Evolutionary conservation across 92 coral and sea anemone genomes (phyloP).

Genomic region (Siderastrea siderea): DNA sequence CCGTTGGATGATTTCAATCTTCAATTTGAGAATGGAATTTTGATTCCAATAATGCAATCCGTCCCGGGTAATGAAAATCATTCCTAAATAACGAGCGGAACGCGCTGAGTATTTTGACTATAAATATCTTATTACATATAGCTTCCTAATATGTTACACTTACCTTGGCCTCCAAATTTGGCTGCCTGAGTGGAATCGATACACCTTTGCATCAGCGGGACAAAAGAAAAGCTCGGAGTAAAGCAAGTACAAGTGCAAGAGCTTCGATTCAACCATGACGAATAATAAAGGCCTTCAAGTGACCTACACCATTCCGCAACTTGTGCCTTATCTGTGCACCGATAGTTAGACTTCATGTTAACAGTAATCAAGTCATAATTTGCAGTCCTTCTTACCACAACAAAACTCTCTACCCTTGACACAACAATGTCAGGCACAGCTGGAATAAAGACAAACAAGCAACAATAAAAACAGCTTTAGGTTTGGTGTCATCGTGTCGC

Average conservation of each 20-base stretch:
- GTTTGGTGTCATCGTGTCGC: not conserved
- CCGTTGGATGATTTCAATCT: too few relatives aligned
- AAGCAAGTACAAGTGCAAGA: not conserved
- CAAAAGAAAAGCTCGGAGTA: not conserved
- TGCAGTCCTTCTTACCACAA: not conserved
- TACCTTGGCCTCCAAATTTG: not conserved
- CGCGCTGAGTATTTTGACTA: too few relatives aligned
- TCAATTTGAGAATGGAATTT: too few relatives aligned
- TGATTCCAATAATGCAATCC: too few relatives aligned
- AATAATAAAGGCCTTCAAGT: not conserved
- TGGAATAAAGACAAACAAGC: not conserved
- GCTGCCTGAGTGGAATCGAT: not conserved
- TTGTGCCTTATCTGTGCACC: not conserved
- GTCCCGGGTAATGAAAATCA: too few relatives aligned
- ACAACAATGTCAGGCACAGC: not conserved
- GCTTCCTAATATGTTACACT: too few relatives aligned
- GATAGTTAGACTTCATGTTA: not conserved
- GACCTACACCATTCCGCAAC: not conserved
- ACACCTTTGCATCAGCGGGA: slow-evolving; percentile 3
- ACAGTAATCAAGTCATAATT: not conserved
- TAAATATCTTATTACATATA: too few relatives aligned
- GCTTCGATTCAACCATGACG: not conserved
- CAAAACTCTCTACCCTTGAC: not conserved
- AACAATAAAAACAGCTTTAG: not conserved
- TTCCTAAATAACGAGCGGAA: too few relatives aligned